These are phyloP conservation scores for Thunnus maccoyii DNA, from an alignment of 2,113 vertebrate genomes.

Conservation along the genomic window DNA sequence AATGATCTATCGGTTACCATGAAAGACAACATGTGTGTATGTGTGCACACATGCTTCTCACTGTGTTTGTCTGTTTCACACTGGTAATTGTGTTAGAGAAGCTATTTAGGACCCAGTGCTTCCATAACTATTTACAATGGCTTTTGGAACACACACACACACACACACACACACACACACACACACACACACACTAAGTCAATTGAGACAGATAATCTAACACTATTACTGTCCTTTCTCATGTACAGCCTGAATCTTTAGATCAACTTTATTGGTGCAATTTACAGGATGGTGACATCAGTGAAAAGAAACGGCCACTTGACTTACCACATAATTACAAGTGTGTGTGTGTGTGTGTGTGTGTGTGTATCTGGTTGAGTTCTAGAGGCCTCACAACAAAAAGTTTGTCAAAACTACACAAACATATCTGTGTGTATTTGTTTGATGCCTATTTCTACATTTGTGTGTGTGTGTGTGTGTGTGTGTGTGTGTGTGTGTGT, in stretches of 20 bases:
- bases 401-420: neutral
- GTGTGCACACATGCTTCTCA: neutral
- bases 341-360: neutral
- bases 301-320: constrained; percentile 33
- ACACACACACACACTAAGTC: constrained; percentile 34
- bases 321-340: constrained; percentile 20
- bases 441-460: neutral
- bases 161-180: constrained; percentile 3
- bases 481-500: constrained; percentile 5
- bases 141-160: neutral
- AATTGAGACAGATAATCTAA: constrained; percentile 55
- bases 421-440: neutral
- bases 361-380: neutral
- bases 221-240: constrained; percentile 23
- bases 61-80: neutral
- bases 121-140: constrained; percentile 16
- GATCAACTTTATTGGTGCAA: constrained; percentile 30
- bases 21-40: constrained; percentile 1
- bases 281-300: constrained; percentile 12
- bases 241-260: constrained; percentile 18
- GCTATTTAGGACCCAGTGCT: constrained; percentile 7
- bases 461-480: neutral
- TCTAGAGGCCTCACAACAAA: neutral
- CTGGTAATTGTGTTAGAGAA: constrained; percentile 19
- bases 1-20: constrained; percentile 27